Conservation (phyloP, 2,113 vertebrate species). For the Rhabdomys dilectus region DNA sequence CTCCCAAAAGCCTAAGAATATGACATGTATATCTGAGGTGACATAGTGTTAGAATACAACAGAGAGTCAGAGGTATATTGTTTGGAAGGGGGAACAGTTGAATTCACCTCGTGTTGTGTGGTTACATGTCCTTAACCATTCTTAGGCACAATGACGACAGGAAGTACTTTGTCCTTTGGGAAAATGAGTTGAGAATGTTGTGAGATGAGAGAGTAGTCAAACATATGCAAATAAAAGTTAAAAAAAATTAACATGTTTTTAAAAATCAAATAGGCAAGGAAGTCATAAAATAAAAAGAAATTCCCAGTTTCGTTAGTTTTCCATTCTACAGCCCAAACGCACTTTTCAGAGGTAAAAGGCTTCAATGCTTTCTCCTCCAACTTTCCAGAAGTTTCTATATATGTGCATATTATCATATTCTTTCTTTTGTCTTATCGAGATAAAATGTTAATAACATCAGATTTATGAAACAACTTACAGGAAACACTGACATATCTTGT, state of each 20-base stretch:
- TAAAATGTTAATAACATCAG: background rate
- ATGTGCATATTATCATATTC: background rate
- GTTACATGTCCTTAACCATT: background rate
- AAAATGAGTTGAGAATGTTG: background rate
- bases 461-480: slow-evolving; percentile 27
- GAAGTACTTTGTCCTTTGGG: background rate
- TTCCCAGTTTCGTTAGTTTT: background rate
- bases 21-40: background rate
- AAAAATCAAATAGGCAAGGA: background rate
- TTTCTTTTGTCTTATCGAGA: background rate
- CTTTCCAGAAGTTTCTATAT: slow-evolving; percentile 3
- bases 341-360: background rate
- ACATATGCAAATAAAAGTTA: background rate
- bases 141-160: background rate
- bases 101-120: background rate
- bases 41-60: background rate
- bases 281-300: slow-evolving; percentile 5
- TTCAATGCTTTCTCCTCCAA: background rate
- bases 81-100: background rate
- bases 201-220: background rate
- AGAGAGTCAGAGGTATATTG: background rate
- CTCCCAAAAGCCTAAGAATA: background rate
- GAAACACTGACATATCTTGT: background rate
- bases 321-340: background rate
- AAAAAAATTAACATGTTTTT: background rate